Evolutionary conservation across 2,113 vertebrate species (phyloP), one percentile per base, ranked within the genome.

Genomic region (Sitta europaea): DNA sequence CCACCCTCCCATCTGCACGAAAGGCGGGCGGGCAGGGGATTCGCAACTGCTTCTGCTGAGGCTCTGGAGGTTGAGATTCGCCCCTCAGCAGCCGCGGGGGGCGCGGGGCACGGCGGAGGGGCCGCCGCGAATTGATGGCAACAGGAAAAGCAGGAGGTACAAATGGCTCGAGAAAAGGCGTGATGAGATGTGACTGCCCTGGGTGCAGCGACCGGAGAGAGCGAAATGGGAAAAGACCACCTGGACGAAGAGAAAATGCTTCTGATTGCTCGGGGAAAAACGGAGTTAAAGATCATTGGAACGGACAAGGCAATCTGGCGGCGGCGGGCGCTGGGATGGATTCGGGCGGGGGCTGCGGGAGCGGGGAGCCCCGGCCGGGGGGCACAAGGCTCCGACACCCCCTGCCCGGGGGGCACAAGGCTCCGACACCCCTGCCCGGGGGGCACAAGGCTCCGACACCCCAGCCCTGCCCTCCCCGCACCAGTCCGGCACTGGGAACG

Each of bases 251-350:
- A 87, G 96, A 96, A 96, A 95, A 53, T 14, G 78, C 85, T 91
- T 65, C 87, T 96, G 97, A 97, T 95, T 93, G 96, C 94, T 74
- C 2, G 4, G 75, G 86, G 65, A 35, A 82, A 93, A 87, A 4
- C 9, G 40, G 88, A 92, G 71, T 86, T 94, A 94, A 94, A 79
- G 94, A 76, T 96, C 94, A 96, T 97, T 80, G 89, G 94, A 96
- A 96, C 2, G 73, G 97, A 96, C 97, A 97, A 55, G 95, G 96
- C 96, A 97, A 96, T 95, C 96, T 96, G 95, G 86, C 16, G 4
- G 96, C 92, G 21, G 88, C 25, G 1, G 8, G 10, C 2, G 38
- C 76, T 4, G 5, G 71, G 90, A 95, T 95, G 85, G 94, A 94
- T 61, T 65, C 81, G 45, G 48, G 54, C 18, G 21, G 92, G 91